Conservation (phyloP, 2,797 vertebrate genomes). For the Oceanodroma leucorhoa region DNA sequence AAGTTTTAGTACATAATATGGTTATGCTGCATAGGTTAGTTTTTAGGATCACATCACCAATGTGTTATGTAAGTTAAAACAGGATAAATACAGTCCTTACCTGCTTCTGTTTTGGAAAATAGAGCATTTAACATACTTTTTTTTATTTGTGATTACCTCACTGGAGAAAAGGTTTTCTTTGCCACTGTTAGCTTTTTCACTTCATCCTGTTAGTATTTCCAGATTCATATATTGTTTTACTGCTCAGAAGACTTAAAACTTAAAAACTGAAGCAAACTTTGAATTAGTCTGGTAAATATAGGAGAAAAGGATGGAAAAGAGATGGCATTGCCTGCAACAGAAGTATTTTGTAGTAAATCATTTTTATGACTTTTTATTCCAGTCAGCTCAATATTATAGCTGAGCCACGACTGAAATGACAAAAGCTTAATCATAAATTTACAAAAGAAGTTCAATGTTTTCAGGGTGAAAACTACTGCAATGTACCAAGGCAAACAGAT, state of each 20-base stretch:
- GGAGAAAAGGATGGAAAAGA: background rate
- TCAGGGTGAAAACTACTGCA: background rate
- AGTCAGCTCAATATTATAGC: constrained; percentile 1
- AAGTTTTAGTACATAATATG: background rate
- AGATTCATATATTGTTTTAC: background rate
- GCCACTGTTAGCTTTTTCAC: background rate
- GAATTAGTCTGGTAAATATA: background rate
- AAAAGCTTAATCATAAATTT: constrained; percentile 16
- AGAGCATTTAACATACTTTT: background rate
- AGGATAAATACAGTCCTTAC: background rate
- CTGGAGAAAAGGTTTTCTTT: background rate
- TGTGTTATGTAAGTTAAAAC: background rate
- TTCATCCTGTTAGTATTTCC: background rate
- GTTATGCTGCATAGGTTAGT: background rate
- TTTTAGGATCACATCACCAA: background rate
- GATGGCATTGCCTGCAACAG: background rate
- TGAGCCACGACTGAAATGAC: background rate
- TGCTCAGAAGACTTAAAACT: background rate
- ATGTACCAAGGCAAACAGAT: background rate
- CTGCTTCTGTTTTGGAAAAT: background rate
- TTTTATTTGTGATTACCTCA: background rate
- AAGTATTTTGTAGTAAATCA: constrained; percentile 11
- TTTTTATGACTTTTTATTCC: background rate
- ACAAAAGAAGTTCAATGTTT: background rate
- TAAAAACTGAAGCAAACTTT: background rate